phyloP scores from a whole-genome alignment of 2,888 invertebrate species.

The Idaea straminata region DNA sequence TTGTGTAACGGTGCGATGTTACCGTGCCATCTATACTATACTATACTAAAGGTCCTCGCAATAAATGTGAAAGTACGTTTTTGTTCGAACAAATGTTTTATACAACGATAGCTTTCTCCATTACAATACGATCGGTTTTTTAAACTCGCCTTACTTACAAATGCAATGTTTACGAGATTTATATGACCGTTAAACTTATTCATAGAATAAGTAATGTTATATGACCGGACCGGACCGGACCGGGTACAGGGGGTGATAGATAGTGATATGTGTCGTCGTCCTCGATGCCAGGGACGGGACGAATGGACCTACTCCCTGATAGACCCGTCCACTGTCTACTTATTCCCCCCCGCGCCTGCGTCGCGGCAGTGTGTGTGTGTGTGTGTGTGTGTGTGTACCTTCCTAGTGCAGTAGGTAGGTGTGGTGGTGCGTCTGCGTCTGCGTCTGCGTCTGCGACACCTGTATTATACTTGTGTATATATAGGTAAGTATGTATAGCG shows the following conservation, averaged over 20 bases:
- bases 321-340: conserved; percentile 37
- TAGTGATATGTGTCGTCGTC: conserved; percentile 18
- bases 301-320: too few relatives aligned
- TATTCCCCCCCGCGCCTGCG: conserved; percentile 42
- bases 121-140: conserved; percentile 43
- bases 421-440: too few relatives aligned
- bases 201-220: conserved; percentile 12
- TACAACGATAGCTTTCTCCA: conserved; percentile 55
- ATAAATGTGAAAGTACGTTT: conserved; percentile 67
- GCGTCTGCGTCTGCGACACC: too few relatives aligned
- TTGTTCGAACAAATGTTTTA: conserved; percentile 42
- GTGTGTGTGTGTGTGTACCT: too few relatives aligned
- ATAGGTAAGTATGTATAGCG: too few relatives aligned
- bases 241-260: too few relatives aligned
- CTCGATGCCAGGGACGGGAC: too few relatives aligned
- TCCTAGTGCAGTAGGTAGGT: too few relatives aligned
- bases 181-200: conserved; percentile 14
- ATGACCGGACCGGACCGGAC: too few relatives aligned
- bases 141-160: conserved; percentile 35
- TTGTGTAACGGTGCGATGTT: too few relatives aligned
- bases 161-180: conserved; percentile 12
- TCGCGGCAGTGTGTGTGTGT: conserved; percentile 18
- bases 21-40: too few relatives aligned
- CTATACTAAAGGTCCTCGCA: conserved; percentile 40
- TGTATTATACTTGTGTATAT: too few relatives aligned